These are phyloP conservation scores for Psix sp. DNA, from an alignment of 1,140 invertebrate species.

Conservation along the genomic window DNA sequence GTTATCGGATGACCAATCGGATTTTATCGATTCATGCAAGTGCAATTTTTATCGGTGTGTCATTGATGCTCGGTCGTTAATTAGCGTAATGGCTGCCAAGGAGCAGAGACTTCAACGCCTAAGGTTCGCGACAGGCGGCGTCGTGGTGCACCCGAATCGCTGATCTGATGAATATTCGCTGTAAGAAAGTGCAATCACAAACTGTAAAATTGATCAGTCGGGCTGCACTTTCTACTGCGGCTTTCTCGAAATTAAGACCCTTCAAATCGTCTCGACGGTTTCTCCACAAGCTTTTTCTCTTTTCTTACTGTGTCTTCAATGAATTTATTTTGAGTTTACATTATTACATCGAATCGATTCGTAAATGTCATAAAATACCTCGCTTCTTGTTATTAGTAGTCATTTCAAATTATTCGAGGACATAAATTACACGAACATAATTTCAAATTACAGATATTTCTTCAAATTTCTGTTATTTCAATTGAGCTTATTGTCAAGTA, in stretches of 20 bases:
- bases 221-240: slow-evolving; percentile 46
- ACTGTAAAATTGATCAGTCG: slow-evolving; percentile 53
- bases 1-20: slow-evolving; percentile 39
- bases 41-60: slow-evolving; percentile 40
- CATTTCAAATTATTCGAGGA: no score
- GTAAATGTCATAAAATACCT: no score
- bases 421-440: no score
- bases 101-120: slow-evolving; percentile 38
- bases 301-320: slow-evolving; percentile 1
- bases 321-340: neutral
- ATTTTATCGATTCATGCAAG: slow-evolving; percentile 42
- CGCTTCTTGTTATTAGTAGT: no score
- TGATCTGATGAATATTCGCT: slow-evolving; percentile 33
- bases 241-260: slow-evolving; percentile 55
- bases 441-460: no score
- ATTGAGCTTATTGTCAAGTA: no score
- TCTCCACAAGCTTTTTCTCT: slow-evolving; percentile 14
- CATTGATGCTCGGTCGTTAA: slow-evolving; percentile 42
- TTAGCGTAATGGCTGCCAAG: slow-evolving; percentile 40
- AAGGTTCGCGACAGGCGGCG: slow-evolving; percentile 16
- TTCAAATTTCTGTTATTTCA: no score
- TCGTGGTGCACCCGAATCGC: slow-evolving; percentile 29
- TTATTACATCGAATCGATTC: no score
- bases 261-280: slow-evolving; percentile 23
- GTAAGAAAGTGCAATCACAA: slow-evolving; percentile 51